Conservation (phyloP, 2,113 vertebrate species). For the Patagioenas fasciata region DNA sequence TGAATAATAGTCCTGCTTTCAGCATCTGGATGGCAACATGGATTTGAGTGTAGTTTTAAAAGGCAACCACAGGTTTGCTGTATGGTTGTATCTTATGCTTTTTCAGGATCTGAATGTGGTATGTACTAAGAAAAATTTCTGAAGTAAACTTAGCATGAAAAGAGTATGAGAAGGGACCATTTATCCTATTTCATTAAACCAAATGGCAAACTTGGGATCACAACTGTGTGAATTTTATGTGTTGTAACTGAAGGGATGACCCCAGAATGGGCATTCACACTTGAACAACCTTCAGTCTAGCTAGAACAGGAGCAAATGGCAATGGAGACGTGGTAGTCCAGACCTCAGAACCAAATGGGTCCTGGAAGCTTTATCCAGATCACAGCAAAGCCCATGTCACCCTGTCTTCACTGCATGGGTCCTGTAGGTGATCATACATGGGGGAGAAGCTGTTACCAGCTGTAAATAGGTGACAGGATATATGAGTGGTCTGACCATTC, state of each 20-base stretch:
- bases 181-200: neutral
- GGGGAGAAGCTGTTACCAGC: neutral
- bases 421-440: neutral
- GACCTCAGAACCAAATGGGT: neutral
- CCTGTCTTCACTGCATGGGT: neutral
- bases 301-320: neutral
- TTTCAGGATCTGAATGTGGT: neutral
- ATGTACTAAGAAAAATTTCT: neutral
- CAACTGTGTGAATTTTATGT: neutral
- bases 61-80: neutral
- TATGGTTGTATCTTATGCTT: neutral
- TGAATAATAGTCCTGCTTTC: neutral
- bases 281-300: neutral
- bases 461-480: fast-evolving
- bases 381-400: neutral
- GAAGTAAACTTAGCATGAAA: neutral
- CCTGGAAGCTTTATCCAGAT: neutral
- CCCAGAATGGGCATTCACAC: neutral
- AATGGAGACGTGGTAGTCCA: neutral
- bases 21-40: fast-evolving
- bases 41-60: neutral
- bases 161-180: neutral
- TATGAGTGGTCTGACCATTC: neutral
- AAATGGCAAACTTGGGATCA: neutral
- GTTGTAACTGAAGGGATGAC: neutral